Evolutionary conservation across 2,888 invertebrate genomes (phyloP).

Genomic region (Gonocerus acuteangulatus): DNA sequence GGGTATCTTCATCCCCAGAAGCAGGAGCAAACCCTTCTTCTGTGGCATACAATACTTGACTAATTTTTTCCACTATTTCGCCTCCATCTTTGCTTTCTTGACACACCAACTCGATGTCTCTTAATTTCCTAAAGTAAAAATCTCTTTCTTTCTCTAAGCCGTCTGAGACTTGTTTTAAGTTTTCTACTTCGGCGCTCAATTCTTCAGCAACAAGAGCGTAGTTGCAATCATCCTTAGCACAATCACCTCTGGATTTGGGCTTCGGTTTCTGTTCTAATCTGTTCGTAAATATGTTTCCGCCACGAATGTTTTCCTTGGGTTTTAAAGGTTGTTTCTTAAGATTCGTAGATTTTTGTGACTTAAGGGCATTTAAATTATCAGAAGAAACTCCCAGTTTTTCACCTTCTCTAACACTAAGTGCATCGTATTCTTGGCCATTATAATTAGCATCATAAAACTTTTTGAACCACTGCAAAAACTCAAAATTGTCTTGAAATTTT

Average conservation of each 20-base stretch:
- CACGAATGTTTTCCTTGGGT: no score
- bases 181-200: constrained; percentile 50
- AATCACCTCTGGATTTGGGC: no score
- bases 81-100: constrained; percentile 82
- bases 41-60: constrained; percentile 95
- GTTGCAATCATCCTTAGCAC: no score
- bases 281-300: no score
- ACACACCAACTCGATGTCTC: constrained; percentile 96
- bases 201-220: constrained; percentile 46
- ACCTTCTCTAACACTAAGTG: constrained; percentile 76
- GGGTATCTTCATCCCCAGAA: not conserved
- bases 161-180: constrained; percentile 65
- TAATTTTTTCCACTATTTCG: constrained; percentile 78
- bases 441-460: constrained; percentile 99
- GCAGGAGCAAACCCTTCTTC: constrained; percentile 60
- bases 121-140: constrained; percentile 96
- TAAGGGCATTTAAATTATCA: constrained; percentile 39
- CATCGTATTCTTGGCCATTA: constrained; percentile 88
- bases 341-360: no score
- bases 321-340: no score
- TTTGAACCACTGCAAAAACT: constrained; percentile 99
- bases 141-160: constrained; percentile 96
- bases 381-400: constrained; percentile 65
- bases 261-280: no score
- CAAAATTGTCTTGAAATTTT: constrained; percentile 99